Base-by-base conservation (phyloP, 2,797 vertebrate genomes). In the Garrulus glandarius region DNA sequence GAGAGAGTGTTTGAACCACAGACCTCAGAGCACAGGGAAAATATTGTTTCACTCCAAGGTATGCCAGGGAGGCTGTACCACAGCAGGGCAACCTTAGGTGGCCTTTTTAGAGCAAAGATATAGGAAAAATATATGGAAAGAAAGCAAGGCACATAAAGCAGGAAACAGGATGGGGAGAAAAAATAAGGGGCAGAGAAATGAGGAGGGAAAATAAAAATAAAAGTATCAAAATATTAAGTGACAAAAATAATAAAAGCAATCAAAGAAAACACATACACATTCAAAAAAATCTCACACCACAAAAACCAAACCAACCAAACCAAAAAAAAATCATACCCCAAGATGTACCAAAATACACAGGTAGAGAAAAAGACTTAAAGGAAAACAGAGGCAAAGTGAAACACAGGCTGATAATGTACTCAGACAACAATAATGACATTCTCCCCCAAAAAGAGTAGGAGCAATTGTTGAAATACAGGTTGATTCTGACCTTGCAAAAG, bases 11-110 rank as follows among this genome's bases (percentile, higher is more conserved):
- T 91, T 94, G 64, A 94, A 94, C 94, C 92, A 85, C 95, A 94
- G 82, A 96, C 91, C 82, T 89, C 89, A 96, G 87, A 96, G 93
- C 53, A 96, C 82, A 95, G 79, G 87, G 69, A 85, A 94, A 96
- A 94, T 79, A 92, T 24, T 96, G 86, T 96, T 87, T 93, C 70
- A n/a, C 80, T 97, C 89, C 70, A 95, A 80, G 37, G 93, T 84
- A 94, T 95, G 61, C 76, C 79, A 93, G 47, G 78, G 59, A 92
- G 75, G 78, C 76, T 64, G 30, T 49, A 75, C 90, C 84, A 87
- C 6, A 32, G 88, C 92, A 87, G 47, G 43, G 67, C 56, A 94
- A 95, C 84, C 89, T 95, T 91, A 94, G 82, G 83, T 88, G 77
- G 91, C 95, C 91, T 84, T 87, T 94, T 91, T 39, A 83, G 55